Evolutionary conservation across 2,888 invertebrate genomes (phyloP).

Genomic region (Rhingia rostrata): DNA sequence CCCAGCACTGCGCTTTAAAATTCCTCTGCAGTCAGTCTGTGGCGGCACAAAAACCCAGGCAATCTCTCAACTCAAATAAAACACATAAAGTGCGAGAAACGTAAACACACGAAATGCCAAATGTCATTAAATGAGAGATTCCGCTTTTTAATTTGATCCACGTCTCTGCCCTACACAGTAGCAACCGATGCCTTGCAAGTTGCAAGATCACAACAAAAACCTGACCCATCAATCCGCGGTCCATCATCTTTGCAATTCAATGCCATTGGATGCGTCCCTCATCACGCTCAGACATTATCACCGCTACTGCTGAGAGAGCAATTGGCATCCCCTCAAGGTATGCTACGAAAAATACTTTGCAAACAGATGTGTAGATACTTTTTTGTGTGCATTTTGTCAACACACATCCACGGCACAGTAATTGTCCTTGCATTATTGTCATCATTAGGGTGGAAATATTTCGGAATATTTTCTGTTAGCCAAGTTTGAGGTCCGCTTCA

Average conservation of each 20-base stretch:
- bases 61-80: conserved; percentile 49
- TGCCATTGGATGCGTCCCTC: conserved; percentile 4
- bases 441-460: conserved; percentile 64
- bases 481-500: conserved; percentile 38
- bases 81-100: conserved; percentile 72
- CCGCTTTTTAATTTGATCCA: conserved; percentile 63
- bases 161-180: conserved; percentile 47
- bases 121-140: conserved; percentile 65
- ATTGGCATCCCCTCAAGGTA: conserved; percentile 50
- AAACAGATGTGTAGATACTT: conserved; percentile 59
- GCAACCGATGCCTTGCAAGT: conserved; percentile 23
- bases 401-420: conserved; percentile 24
- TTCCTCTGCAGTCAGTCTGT: conserved; percentile 40
- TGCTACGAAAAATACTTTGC: conserved; percentile 41
- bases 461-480: conserved; percentile 38
- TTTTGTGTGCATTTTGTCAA: neutral
- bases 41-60: conserved; percentile 13
- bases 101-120: conserved; percentile 73
- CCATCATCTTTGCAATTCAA: conserved; percentile 50
- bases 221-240: conserved; percentile 69
- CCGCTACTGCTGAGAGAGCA: conserved; percentile 29
- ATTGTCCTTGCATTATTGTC: conserved; percentile 64
- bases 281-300: conserved; percentile 18
- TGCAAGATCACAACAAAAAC: conserved; percentile 44
- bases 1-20: conserved; percentile 69